Base-by-base conservation (phyloP, 2,888 invertebrate species). In the Erynnis tages region DNA sequence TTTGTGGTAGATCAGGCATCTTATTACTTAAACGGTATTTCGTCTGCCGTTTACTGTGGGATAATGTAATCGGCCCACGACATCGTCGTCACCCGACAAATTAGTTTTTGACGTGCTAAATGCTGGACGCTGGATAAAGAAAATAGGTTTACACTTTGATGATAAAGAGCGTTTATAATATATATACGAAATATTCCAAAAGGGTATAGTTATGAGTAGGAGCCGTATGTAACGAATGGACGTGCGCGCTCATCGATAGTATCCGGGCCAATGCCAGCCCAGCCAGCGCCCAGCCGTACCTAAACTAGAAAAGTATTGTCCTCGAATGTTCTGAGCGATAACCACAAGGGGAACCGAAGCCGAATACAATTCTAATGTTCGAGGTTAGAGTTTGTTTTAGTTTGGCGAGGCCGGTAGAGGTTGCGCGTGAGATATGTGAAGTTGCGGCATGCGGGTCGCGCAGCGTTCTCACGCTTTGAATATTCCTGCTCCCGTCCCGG, bases 291-390 rank as follows among this genome's bases (percentile, higher is more conserved):
- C n/a, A n/a, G 79, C 74, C 76, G 82, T 83, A 83, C 84, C 85
- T 88, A 88, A 87, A 86, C 88, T 88, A 87, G 87, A 87, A 86
- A 87, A 87, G 80, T 85, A 87, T 87, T 88, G 88, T 88, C 88
- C 87, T 88, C 88, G 88, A 66, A 87, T 84, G 84, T 82, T 85
- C 78, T 72, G 73, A 82, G 78, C 83, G 88, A 88, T 89, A 86
- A 87, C 84, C 78, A 71, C 81, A 73, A 66, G 56, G 56, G 53
- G 27, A 38, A 53, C 57, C 21, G 57, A 55, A 54, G 56, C 57
- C 58, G 81, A 75, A 76, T 64, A 63, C 69, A 66, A 62, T 76
- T 77, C 62, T 85, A 77, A 63, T 46, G 45, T 57, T 17, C 55
- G 25, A 30, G 2, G 44, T 47, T 78, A 86, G 67, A 69, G 80